A percentile compares a stretch with the other conserved stretches of the same genome.
phyloP scores from a whole-genome alignment of 2,888 invertebrate genomes.

The Parthenolecanium corni region DNA sequence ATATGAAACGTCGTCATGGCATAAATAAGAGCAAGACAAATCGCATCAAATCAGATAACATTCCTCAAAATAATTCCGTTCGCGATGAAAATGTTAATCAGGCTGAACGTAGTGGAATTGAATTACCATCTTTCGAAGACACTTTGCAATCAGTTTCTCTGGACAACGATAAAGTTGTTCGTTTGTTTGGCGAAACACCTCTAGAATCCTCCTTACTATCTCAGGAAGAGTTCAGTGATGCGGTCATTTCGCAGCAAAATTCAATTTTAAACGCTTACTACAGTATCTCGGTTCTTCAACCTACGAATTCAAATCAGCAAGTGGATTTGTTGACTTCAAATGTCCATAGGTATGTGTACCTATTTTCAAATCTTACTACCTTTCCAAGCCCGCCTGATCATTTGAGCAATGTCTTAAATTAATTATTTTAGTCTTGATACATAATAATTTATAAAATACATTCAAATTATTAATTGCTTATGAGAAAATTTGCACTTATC shows the following conservation, averaged over 20 bases:
- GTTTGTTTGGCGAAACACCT: slow-evolving; percentile 6
- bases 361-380: no score
- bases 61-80: neutral
- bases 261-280: slow-evolving; percentile 18
- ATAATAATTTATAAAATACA: no score
- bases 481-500: no score
- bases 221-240: neutral
- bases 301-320: neutral
- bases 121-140: slow-evolving; percentile 17
- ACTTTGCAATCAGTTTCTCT: slow-evolving; percentile 5
- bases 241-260: slow-evolving; percentile 2
- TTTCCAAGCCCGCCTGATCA: no score
- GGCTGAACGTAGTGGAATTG: neutral
- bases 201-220: neutral
- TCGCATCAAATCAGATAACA: slow-evolving; percentile 25
- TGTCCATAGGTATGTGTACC: slow-evolving; percentile 9
- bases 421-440: no score
- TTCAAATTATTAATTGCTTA: no score
- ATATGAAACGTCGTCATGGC: slow-evolving; percentile 61
- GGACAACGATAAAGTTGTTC: slow-evolving; percentile 5
- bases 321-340: slow-evolving; percentile 7
- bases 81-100: neutral
- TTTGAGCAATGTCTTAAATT: no score
- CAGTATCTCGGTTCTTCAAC: slow-evolving; percentile 8
- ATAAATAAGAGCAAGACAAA: slow-evolving; percentile 33